phyloP scores from a whole-genome alignment of 2,888 invertebrate species.

The Synergus gifuensis region DNA sequence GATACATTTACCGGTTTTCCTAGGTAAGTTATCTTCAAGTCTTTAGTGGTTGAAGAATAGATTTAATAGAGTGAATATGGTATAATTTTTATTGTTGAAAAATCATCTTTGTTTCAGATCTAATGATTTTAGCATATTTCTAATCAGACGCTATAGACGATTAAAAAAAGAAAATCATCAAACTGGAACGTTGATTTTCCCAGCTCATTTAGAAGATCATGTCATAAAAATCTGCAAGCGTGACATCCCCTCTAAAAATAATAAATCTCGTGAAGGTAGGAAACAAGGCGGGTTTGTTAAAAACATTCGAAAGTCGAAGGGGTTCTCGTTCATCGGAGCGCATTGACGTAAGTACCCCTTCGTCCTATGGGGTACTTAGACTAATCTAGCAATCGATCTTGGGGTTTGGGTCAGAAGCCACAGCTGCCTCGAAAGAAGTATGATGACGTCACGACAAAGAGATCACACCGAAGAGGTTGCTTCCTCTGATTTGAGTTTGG shows the following conservation, averaged over 20 bases:
- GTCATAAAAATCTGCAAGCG: not conserved
- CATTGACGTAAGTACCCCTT: constrained; percentile 47
- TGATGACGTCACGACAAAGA: constrained; percentile 63
- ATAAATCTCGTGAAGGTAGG: constrained; percentile 35
- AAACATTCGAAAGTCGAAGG: constrained; percentile 43
- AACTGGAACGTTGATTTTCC: not conserved
- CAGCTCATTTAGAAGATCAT: constrained; percentile 16
- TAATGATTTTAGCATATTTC: too few relatives aligned
- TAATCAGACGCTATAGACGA: too few relatives aligned
- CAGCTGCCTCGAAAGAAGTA: constrained; percentile 65
- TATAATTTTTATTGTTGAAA: too few relatives aligned
- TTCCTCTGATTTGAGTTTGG: constrained; percentile 51
- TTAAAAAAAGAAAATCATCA: not conserved
- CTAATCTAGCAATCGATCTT: constrained; percentile 73
- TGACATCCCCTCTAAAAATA: constrained; percentile 23
- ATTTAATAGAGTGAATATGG: not conserved
- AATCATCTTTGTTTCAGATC: too few relatives aligned
- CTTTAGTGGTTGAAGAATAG: not conserved
- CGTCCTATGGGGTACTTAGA: constrained; percentile 50
- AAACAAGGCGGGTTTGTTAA: constrained; percentile 34
- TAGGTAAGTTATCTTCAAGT: not conserved
- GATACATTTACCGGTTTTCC: not conserved
- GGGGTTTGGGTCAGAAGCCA: constrained; percentile 68
- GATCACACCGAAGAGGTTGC: constrained; percentile 63
- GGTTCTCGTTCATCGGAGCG: constrained; percentile 35